A percentile compares a stretch with the other conserved stretches of the same genome.
Evolutionary conservation across 2,797 vertebrate genomes (phyloP).

Genomic region (Brachyrhaphis roseni): DNA sequence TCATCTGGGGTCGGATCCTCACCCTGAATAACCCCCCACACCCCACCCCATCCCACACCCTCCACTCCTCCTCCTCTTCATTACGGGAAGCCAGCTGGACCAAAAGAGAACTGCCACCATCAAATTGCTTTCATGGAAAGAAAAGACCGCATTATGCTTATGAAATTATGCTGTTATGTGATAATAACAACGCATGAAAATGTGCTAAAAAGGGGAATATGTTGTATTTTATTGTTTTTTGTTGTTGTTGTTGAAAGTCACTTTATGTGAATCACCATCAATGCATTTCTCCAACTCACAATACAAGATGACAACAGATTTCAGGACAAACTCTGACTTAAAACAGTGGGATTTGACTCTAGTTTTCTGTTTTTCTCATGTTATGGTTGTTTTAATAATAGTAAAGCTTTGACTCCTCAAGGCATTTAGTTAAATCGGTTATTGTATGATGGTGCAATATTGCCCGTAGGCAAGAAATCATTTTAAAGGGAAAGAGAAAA

Average conservation of each 20-base stretch:
- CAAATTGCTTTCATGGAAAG: neutral
- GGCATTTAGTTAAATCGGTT: neutral
- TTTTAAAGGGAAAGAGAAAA: neutral
- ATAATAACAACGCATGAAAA: neutral
- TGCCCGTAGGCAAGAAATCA: neutral
- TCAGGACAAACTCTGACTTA: neutral
- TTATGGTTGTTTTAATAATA: neutral
- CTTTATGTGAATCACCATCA: neutral
- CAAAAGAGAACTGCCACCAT: neutral
- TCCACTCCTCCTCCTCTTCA: constrained; percentile 4
- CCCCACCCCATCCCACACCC: constrained; percentile 1
- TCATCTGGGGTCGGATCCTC: constrained; percentile 64
- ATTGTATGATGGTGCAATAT: neutral
- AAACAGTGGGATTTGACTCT: neutral
- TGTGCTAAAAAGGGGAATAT: neutral
- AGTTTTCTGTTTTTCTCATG: neutral
- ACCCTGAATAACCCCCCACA: constrained; percentile 53
- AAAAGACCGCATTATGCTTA: neutral
- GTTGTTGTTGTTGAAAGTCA: neutral
- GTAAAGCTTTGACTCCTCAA: neutral
- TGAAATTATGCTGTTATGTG: neutral
- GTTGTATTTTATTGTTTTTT: neutral
- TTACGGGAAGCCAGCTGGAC: neutral
- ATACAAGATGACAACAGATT: neutral
- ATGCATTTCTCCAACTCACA: neutral